A percentile compares a stretch with the other conserved stretches of the same genome.
Conservation (phyloP, 2,113 vertebrate species). For the Phylloscopus trochilus region DNA sequence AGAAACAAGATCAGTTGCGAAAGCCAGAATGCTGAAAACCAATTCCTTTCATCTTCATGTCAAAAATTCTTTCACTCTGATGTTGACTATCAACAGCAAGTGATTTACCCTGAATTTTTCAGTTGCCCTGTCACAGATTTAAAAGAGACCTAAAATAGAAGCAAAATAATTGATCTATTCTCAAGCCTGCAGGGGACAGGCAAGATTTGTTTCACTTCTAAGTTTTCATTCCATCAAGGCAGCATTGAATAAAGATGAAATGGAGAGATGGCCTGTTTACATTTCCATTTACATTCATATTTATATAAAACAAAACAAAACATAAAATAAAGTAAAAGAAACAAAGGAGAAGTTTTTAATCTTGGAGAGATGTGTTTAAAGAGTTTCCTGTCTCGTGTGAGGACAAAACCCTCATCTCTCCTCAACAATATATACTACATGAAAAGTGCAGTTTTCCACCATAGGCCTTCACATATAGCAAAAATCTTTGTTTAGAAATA, state of each 20-base stretch:
- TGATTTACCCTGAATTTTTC: not conserved
- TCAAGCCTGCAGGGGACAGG: not conserved
- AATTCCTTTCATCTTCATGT: not conserved
- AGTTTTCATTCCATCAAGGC: not conserved
- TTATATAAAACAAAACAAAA: not conserved
- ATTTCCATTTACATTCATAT: not conserved
- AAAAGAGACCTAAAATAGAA: not conserved
- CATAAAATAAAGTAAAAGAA: not conserved
- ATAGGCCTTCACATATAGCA: fast-evolving
- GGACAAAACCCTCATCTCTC: not conserved
- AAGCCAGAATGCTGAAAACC: not conserved
- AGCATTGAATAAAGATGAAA: not conserved
- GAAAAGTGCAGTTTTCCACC: not conserved
- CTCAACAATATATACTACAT: not conserved
- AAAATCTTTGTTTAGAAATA: not conserved
- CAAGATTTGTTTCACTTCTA: not conserved
- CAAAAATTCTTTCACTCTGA: not conserved
- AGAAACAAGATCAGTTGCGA: not conserved
- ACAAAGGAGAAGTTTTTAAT: not conserved
- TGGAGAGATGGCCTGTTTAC: not conserved
- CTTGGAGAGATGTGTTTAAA: not conserved
- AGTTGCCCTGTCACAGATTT: not conserved
- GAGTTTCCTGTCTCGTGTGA: not conserved
- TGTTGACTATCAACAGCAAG: not conserved
- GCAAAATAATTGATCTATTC: not conserved